Evolutionary conservation across 2,113 vertebrate species (phyloP), one percentile per base, ranked within the genome.

Genomic region (Gasterosteus aculeatus): DNA sequence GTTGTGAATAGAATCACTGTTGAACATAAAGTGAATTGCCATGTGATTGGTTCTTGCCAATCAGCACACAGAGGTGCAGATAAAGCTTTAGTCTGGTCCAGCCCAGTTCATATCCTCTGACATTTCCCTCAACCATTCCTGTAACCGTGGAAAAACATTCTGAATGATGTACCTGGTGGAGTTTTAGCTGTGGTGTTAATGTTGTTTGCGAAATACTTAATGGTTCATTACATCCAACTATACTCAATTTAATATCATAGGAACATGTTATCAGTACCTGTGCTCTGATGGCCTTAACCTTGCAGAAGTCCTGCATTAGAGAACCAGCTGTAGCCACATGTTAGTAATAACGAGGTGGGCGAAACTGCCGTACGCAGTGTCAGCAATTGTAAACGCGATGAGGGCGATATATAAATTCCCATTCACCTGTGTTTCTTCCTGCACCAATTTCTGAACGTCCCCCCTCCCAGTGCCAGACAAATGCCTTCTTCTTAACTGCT

Each of bases 1-100:
- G 3, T 57, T 6, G 5, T 49, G n/a, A 16, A 26, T 2, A 56
- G 10, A 26, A 26, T 41, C 7, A 4, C 33, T 54, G 46, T 19
- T 51, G 15, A 56, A 3, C 7, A 35, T 4, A 14, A 6, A 10
- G n/a, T 59, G 3, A 19, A 26, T 26, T 41, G 18, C 10, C 44
- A n/a, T 56, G 51, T 14, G 18, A 14, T 69, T 18, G 22, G 18
- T 42, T 33, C 26, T 42, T 70, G 76, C 11, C 10, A 41, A 22
- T 51, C 41, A 49, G 51, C 11, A 22, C 41, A 15, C 16, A 8
- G 31, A 46, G 71, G 82, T 61, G 62, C 71, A 16, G 33, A 59
- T 59, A 54, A 72, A 74, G 10, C 42, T 10, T 63, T 38, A 15
- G 53, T 38, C 64, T 79, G 79, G 63, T 86, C 19, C 66, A 10